These are phyloP conservation scores for Serilophus lunatus DNA, from an alignment of 2,113 vertebrate genomes.

Conservation along the genomic window DNA sequence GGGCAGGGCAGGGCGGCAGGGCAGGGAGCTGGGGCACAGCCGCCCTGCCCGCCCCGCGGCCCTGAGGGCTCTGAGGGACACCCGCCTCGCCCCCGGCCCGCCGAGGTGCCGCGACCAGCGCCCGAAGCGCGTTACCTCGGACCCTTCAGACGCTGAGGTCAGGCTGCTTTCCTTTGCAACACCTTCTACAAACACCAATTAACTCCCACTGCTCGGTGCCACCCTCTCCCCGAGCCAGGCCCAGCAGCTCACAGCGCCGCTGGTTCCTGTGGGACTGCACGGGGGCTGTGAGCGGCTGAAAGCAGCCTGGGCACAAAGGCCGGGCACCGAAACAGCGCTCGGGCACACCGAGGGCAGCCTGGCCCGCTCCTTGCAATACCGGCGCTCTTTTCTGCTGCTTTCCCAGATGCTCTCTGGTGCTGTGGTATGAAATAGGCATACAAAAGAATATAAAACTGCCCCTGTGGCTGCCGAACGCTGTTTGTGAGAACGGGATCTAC, in stretches of 20 bases:
- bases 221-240: not conserved
- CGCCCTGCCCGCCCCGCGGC: too few species aligned
- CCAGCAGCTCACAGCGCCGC: not conserved
- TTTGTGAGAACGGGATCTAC: not conserved
- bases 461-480: not conserved
- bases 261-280: not conserved
- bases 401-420: not conserved
- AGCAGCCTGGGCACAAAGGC: not conserved
- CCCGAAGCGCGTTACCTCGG: too few species aligned
- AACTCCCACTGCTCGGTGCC: not conserved
- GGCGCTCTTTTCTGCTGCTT: not conserved
- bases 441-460: not conserved
- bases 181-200: conserved; percentile 4
- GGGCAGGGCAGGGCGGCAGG: too few species aligned
- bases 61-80: too few species aligned
- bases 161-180: conserved; percentile 4
- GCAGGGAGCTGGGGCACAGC: too few species aligned
- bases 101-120: too few species aligned
- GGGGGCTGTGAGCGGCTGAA: not conserved
- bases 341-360: not conserved
- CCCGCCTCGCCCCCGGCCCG: too few species aligned
- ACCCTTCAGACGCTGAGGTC: not conserved
- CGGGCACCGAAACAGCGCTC: not conserved
- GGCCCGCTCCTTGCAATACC: not conserved
- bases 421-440: not conserved